Base-by-base conservation (phyloP, 2,797 vertebrate genomes). In the Euphonia xanthogaster region DNA sequence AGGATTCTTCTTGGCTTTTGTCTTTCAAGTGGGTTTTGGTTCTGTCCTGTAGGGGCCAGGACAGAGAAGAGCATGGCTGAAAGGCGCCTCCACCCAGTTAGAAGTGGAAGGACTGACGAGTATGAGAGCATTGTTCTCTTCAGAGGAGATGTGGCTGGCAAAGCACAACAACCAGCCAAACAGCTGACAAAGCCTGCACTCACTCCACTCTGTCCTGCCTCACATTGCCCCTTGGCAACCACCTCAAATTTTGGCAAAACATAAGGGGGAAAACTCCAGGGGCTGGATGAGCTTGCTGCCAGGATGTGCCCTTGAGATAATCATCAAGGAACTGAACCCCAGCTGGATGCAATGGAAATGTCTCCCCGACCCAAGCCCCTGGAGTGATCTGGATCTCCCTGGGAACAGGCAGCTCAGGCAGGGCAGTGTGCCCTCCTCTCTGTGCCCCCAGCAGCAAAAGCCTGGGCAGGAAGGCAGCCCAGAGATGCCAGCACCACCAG, bases 391-490 rank as follows among this genome's bases (percentile, higher is more conserved):
- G 60, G 28, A 65, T 61, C 27, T 54, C 27, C 22, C 51, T 30
- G 8, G 39, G 40, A 45, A 55, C 23, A 53, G 20, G 62, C 6
- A 10, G 50, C 2, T 63, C 31, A 63, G 68, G 65, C 60, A 80
- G 35, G 28, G 25, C 53, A 78, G 40, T 0, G 5, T 44, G 39
- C 27, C 39, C 24, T 67, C 21, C 37, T 67, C 51, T 66, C 61
- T 2, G 1, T 13, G 16, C 6, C 33, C 35, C 55, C 0, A 0
- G 50, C 71, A 89, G 60, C 3, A 1, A 51, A 18, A 40, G 21
- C 42, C 27, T 17, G 53, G 58, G 71, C 83, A 82, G 86, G 83
- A 94, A 77, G 55, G 74, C 77, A 85, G 76, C 42, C 42, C 42
- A 2, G 42, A 44, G 42, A 44, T 44, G 42, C 42, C 19, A 10